Base-by-base conservation (phyloP, 1,140 invertebrate genomes). In the Eriocheir sinensis region DNA sequence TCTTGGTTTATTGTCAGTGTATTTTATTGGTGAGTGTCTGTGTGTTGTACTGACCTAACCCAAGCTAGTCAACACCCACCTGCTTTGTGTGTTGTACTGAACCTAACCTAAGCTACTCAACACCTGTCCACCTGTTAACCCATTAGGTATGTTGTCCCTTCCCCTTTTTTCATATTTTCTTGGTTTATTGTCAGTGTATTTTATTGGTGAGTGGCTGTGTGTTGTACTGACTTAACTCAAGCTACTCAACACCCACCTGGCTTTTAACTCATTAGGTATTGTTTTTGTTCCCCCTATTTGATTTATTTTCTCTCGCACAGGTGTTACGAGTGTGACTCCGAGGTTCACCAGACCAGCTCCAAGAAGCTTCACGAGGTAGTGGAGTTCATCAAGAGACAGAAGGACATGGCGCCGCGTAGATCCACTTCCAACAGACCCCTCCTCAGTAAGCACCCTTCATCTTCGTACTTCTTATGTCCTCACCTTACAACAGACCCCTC, bases 11-110 rank as follows among this genome's bases (percentile, higher is more conserved):
- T n/a, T n/a, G n/a, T n/a, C n/a, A n/a, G n/a, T n/a, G n/a, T n/a
- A n/a, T n/a, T n/a, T n/a, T n/a, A n/a, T 30, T 98, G 98, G 97
- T 99, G 95, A 96, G 96, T 95, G 6, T 21, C 34, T n/a, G 30
- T 30, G 44, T n/a, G 40, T n/a, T 27, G 38, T 91, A 34, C 36
- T 32, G 30, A 53, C 48, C 48, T 53, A 53, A 53, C 9, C 48
- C 21, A 53, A 53, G 1, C 48, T 53, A 53, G 21, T n/a, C n/a
- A n/a, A n/a, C n/a, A n/a, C n/a, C n/a, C n/a, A n/a, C n/a, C n/a
- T n/a, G n/a, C n/a, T n/a, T n/a, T n/a, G n/a, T n/a, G n/a, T n/a
- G n/a, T n/a, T n/a, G n/a, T n/a, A 53, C 48, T 12, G 0, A 53
- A 53, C 48, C 48, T 3, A 53, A 53, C 48, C 2, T 53, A 53